Percentiles rank a stretch among this genome's conserved stretches.
phyloP scores from a whole-genome alignment of 2,797 vertebrate species.

The Cyprinella venusta region DNA sequence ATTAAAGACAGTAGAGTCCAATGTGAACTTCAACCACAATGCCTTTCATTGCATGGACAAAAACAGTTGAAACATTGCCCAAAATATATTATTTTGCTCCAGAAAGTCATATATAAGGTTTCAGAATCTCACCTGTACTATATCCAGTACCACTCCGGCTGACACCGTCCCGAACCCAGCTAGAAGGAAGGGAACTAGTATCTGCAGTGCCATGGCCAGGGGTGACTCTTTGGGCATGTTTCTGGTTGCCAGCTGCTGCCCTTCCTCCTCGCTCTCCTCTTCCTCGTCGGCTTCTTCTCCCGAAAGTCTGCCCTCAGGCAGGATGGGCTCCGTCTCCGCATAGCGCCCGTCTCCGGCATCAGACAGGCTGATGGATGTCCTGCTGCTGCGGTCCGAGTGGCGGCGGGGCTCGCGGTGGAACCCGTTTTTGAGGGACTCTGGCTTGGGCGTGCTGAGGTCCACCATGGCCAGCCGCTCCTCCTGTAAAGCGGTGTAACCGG shows the following conservation, averaged over 20 bases:
- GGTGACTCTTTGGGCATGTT: slow-evolving; percentile 92
- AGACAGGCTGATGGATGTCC: slow-evolving; percentile 74
- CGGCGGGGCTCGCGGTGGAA: slow-evolving; percentile 73
- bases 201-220: slow-evolving; percentile 90
- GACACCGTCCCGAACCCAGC: slow-evolving; percentile 97
- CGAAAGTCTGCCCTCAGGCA: slow-evolving; percentile 78
- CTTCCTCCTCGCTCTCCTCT: slow-evolving; percentile 73
- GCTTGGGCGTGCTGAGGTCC: slow-evolving; percentile 78
- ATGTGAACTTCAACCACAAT: neutral
- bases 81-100: neutral
- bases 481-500: slow-evolving; percentile 88
- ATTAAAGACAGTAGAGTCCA: neutral
- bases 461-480: slow-evolving; percentile 89
- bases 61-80: neutral
- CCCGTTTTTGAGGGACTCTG: slow-evolving; percentile 76
- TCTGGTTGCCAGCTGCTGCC: slow-evolving; percentile 50
- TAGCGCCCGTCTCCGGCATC: slow-evolving; percentile 77
- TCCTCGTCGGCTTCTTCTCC: slow-evolving; percentile 77
- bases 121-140: slow-evolving; percentile 86
- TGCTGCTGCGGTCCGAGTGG: slow-evolving; percentile 70
- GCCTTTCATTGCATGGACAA: neutral
- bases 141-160: slow-evolving; percentile 95
- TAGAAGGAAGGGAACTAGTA: slow-evolving; percentile 91
- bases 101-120: neutral
- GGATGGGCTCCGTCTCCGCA: slow-evolving; percentile 86